phyloP scores from a whole-genome alignment of 2,113 vertebrate genomes.

The Ammodytes marinus region DNA sequence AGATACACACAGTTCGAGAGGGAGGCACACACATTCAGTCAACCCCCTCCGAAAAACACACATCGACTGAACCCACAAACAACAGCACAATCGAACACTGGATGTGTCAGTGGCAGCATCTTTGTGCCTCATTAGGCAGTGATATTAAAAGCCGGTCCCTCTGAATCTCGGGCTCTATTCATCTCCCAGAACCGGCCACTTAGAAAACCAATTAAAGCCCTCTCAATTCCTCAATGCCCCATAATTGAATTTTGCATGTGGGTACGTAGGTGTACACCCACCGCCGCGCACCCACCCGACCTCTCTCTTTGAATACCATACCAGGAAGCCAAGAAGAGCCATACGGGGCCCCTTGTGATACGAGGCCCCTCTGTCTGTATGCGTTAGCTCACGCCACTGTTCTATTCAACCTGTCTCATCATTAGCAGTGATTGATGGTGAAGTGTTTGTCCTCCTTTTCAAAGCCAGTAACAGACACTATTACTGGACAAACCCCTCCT shows the following conservation, averaged over 20 bases:
- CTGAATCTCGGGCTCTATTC: constrained; percentile 77
- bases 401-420: constrained; percentile 63
- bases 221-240: constrained; percentile 81
- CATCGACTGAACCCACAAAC: constrained; percentile 12
- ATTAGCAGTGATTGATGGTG: constrained; percentile 80
- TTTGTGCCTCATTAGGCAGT: constrained; percentile 80
- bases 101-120: constrained; percentile 72
- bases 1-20: constrained; percentile 40
- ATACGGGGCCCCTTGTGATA: constrained; percentile 22
- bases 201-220: constrained; percentile 86
- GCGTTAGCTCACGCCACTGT: constrained; percentile 25
- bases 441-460: constrained; percentile 74
- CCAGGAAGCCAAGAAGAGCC: constrained; percentile 51
- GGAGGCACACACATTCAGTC: constrained; percentile 4
- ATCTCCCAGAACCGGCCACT: constrained; percentile 82
- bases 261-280: constrained; percentile 30
- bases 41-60: constrained; percentile 12
- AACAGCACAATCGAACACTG: constrained; percentile 74
- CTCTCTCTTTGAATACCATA: constrained; percentile 59
- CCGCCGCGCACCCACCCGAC: constrained; percentile 22
- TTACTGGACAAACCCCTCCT: constrained; percentile 40
- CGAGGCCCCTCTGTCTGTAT: constrained; percentile 46
- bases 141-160: constrained; percentile 81
- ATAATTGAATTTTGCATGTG: constrained; percentile 81
- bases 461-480: constrained; percentile 36